Evolutionary conservation across 2,797 vertebrate species (phyloP).

Genomic region (Heteromormyrus szaboi): DNA sequence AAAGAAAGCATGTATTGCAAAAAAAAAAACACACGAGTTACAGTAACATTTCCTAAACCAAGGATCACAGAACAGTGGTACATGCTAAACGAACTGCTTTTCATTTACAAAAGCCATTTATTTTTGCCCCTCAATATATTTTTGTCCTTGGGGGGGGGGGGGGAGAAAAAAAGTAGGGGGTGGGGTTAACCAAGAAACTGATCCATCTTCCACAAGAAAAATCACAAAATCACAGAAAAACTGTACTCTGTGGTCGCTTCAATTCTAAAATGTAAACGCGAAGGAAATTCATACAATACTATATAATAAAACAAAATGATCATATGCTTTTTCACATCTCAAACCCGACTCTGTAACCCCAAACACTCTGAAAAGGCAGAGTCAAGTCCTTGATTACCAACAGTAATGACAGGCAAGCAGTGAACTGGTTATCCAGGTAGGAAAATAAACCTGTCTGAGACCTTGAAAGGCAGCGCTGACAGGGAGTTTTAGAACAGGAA

Average conservation of each 20-base stretch:
- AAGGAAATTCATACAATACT: neutral
- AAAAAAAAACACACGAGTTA: constrained; percentile 1
- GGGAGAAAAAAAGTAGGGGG: neutral
- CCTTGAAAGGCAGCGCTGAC: neutral
- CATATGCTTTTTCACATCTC: neutral
- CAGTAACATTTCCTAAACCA: constrained; percentile 9
- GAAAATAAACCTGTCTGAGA: neutral
- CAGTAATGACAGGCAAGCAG: neutral
- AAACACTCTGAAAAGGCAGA: neutral
- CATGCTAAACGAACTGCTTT: constrained; percentile 5
- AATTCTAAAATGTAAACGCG: neutral
- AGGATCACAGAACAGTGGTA: constrained; percentile 6
- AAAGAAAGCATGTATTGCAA: constrained; percentile 20
- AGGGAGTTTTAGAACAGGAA: neutral
- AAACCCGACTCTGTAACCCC: neutral
- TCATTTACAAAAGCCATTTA: neutral
- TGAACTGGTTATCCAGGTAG: neutral
- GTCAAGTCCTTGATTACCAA: neutral
- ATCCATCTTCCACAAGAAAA: neutral
- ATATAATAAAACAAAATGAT: neutral
- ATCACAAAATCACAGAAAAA: neutral
- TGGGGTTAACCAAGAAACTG: neutral
- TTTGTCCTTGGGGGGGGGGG: neutral
- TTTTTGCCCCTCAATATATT: neutral
- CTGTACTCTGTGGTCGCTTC: neutral